A percentile compares a stretch with the other conserved stretches of the same genome.
Evolutionary conservation across 2,113 vertebrate genomes (phyloP).

Genomic region (Varanus salvator): DNA sequence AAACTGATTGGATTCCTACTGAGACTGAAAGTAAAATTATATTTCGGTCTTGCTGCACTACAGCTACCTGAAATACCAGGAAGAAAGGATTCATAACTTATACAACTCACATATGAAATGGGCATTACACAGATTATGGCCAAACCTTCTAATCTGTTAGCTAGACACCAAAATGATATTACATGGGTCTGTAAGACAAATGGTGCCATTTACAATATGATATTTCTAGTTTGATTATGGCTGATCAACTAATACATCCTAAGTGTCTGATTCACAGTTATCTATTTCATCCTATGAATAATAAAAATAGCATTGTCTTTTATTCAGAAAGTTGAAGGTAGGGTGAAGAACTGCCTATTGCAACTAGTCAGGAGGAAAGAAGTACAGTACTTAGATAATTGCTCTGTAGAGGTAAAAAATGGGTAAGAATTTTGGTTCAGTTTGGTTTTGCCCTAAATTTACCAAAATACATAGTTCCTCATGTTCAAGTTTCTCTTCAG

Average conservation of each 20-base stretch:
- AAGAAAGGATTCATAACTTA: not conserved
- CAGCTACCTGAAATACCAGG: not conserved
- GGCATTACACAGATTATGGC: not conserved
- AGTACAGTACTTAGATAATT: not conserved
- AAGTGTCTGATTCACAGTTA: not conserved
- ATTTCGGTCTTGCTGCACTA: not conserved
- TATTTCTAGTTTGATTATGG: not conserved
- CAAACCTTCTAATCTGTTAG: not conserved
- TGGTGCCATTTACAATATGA: not conserved
- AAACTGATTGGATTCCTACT: not conserved
- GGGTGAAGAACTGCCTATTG: not conserved
- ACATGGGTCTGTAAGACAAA: not conserved
- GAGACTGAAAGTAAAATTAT: not conserved
- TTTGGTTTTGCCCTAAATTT: too few species aligned
- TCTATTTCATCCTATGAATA: too few species aligned
- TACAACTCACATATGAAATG: not conserved
- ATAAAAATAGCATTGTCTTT: not conserved
- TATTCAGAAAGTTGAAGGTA: not conserved
- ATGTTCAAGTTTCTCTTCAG: too few species aligned
- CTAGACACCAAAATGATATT: not conserved
- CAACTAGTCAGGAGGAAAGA: not conserved
- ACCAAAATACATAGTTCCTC: too few species aligned
- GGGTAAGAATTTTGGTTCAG: too few species aligned
- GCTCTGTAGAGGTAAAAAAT: not conserved
- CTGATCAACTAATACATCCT: not conserved